Base-by-base conservation (phyloP, 2,888 invertebrate genomes). In the Ectemnius lituratus region DNA sequence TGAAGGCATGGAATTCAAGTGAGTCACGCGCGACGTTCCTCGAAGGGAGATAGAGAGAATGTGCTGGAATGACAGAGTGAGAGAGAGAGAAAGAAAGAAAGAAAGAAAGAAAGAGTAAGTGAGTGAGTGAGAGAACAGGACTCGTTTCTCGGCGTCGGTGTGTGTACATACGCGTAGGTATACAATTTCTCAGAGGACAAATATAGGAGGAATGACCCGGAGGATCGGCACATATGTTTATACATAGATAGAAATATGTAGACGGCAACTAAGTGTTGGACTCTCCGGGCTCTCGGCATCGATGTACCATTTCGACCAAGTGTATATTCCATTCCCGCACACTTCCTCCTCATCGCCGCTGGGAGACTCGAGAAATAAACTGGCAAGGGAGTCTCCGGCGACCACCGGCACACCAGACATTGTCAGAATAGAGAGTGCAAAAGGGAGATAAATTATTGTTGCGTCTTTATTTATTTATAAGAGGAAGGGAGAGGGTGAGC, bases 391-490 rank as follows among this genome's bases (percentile, higher is more conserved):
- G 37, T 37, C 37, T 37, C 37, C 5, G 37, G 37, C 37, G 37
- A 37, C 1, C 37, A 37, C 37, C 70, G 58, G 45, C 62, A 60
- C 70, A 74, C 60, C 76, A 75, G 65, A 63, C 52, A 45, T 64
- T 60, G 72, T 83, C 75, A 78, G 80, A 70, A 23, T 23, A 23
- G 66, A 80, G n/a, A 37, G 37, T 58, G 18, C 57, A 62, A 61
- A 66, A 70, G 57, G 65, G 70, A 64, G 75, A 83, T 83, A 83
- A 83, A 81, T 83, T 83, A 79, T 83, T 83, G 75, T 82, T 80
- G 78, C 76, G 84, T 78, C 71, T 70, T 37, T 83, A 83, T 83
- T 83, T 83, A 83, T 84, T 83, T 82, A 74, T 67, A 73, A 65
- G 62, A 27, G 68, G 58, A 18, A 46, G 46, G 61, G 37, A 11